Base-by-base conservation (phyloP, 2,113 vertebrate species). In the Gorsachius goisagi region DNA sequence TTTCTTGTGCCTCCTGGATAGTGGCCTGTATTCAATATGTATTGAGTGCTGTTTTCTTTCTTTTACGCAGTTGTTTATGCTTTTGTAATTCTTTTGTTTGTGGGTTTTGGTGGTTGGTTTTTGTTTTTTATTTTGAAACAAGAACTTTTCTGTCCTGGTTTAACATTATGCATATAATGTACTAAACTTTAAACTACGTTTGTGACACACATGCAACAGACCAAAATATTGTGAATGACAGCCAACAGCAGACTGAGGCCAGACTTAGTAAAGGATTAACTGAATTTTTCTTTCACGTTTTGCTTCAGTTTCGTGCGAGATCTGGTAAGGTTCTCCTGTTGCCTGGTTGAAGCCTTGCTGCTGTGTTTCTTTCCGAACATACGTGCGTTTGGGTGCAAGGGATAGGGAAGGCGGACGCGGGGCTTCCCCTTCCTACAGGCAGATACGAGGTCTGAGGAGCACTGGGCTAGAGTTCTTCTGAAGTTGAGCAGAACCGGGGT, bases 351-450 rank as follows among this genome's bases (percentile, higher is more conserved):
- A 81, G 80, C 73, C 76, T 74, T 45, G 64, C 35, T 72, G 22
- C 76, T 15, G 1, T 71, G 12, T 73, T 91, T 84, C 47, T 26
- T 75, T 88, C 62, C 66, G 32, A 33, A 6, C 10, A 12, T 27
- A 1, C 12, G 0, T 5, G 30, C 8, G 9, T 75, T 45, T 37
- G 74, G 59, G 12, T 47, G n/a, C 45, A 69, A 44, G 89, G 39
- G 67, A 37, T 23, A 11, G 0, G 5, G 79, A 47, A 32, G 59
- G 47, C 2, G 1, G 52, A 14, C 26, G 20, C 0, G 1, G 26
- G 53, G 16, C 66, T 87, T 73, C n/a, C 52, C 35, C 16, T 11
- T 67, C 39, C 44, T 55, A 8, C 11, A 6, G 33, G 11, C 44
- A 41, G 33, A 3, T 7, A 5, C 0, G 7, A 24, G 16, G 20